These are phyloP conservation scores for Gymnoscopelus microlampas DNA, from an alignment of 2,797 vertebrate genomes.

Conservation along the genomic window DNA sequence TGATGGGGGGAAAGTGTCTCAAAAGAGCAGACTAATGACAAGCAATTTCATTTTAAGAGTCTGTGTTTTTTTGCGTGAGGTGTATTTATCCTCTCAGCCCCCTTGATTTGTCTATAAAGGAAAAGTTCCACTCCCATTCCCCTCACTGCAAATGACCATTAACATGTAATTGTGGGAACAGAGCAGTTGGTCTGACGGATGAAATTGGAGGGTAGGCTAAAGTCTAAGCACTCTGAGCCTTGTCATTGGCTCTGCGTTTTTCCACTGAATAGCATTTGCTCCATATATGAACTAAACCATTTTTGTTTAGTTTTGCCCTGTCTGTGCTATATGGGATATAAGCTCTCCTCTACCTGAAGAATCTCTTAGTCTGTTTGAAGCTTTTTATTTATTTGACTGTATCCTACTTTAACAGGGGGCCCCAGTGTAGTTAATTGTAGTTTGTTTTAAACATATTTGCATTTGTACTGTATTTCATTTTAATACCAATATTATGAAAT, in stretches of 20 bases:
- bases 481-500: too few relatives aligned
- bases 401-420: too few relatives aligned
- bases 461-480: too few relatives aligned
- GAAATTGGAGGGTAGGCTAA: conserved; percentile 53
- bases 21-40: conserved; percentile 45
- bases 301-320: not conserved
- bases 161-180: conserved; percentile 65
- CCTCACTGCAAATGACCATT: conserved; percentile 40
- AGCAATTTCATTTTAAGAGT: conserved; percentile 52
- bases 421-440: too few relatives aligned
- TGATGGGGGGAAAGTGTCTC: conserved; percentile 41
- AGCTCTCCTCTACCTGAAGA: too few relatives aligned
- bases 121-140: conserved; percentile 35
- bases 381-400: too few relatives aligned
- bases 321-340: too few relatives aligned
- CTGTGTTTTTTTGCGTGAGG: conserved; percentile 34
- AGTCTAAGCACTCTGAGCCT: conserved; percentile 27
- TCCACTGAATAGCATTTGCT: conserved; percentile 39
- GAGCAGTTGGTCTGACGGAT: conserved; percentile 30
- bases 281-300: conserved; percentile 40
- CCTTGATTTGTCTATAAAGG: conserved; percentile 56
- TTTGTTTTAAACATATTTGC: too few relatives aligned
- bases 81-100: conserved; percentile 40
- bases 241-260: conserved; percentile 49
- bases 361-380: too few relatives aligned